These are phyloP conservation scores for Aethes cnicana DNA, from an alignment of 2,888 invertebrate species.

Conservation along the genomic window DNA sequence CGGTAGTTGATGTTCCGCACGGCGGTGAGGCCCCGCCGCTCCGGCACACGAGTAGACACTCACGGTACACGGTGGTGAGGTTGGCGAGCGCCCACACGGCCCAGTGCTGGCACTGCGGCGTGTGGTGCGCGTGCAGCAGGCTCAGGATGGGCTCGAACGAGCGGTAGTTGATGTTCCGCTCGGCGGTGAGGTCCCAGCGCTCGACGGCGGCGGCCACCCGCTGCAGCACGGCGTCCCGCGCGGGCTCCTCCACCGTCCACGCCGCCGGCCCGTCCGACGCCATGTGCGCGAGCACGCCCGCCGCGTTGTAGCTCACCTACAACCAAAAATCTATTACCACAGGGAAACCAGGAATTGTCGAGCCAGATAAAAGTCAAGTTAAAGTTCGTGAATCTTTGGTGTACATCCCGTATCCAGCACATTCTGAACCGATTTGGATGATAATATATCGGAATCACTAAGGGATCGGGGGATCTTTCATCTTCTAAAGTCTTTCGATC, in stretches of 20 bases:
- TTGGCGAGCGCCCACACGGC: slow-evolving; percentile 99
- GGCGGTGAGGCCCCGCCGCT: no score
- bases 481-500: no score
- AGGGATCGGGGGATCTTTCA: no score
- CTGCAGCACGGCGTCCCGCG: slow-evolving; percentile 86
- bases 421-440: no score
- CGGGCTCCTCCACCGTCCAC: slow-evolving; percentile 90
- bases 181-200: slow-evolving; percentile 93
- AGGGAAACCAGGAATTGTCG: no score
- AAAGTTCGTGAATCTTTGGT: no score
- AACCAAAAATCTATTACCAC: slow-evolving; percentile 3
- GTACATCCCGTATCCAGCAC: no score
- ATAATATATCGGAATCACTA: no score
- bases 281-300: slow-evolving; percentile 97
- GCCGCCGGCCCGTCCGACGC: slow-evolving; percentile 93
- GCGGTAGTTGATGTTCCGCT: slow-evolving; percentile 97
- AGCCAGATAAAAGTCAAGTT: no score
- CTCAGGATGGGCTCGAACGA: slow-evolving; percentile 95
- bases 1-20: no score
- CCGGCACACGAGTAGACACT: no score
- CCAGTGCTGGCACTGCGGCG: slow-evolving; percentile 97
- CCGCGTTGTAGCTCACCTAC: slow-evolving; percentile 97
- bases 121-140: slow-evolving; percentile 90
- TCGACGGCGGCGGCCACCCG: slow-evolving; percentile 92
- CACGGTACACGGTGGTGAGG: slow-evolving; percentile 95